A percentile compares a stretch with the other conserved stretches of the same genome.
Conservation (phyloP, 2,888 invertebrate species). For the Augochlorella aurata region DNA sequence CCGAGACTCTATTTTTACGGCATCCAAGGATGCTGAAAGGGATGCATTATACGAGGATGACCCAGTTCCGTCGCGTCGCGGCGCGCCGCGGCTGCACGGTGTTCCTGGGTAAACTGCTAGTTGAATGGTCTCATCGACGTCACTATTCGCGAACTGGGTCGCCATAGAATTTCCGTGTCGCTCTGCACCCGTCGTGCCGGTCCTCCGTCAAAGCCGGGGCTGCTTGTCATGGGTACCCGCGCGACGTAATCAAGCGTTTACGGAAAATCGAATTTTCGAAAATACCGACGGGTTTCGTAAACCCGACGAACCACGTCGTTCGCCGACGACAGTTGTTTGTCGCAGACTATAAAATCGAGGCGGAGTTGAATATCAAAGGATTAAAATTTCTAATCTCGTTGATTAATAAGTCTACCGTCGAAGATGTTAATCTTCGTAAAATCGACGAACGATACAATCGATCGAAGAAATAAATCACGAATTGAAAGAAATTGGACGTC, state of each 20-base stretch:
- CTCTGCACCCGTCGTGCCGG: constrained; percentile 37
- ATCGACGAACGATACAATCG: too few relatives aligned
- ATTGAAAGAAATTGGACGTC: too few relatives aligned
- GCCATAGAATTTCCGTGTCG: constrained; percentile 47
- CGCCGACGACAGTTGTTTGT: not conserved
- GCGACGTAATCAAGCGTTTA: constrained; percentile 4
- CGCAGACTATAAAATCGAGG: not conserved
- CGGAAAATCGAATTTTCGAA: constrained; percentile 34
- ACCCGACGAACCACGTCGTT: too few relatives aligned
- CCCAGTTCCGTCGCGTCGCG: constrained; percentile 40
- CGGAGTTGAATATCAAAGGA: too few relatives aligned
- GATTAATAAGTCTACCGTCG: too few relatives aligned
- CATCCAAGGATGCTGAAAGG: constrained; percentile 55
- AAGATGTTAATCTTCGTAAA: too few relatives aligned
- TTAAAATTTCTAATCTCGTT: too few relatives aligned
- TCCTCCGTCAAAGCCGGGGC: constrained; percentile 46
- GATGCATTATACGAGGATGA: constrained; percentile 59
- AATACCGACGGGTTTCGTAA: constrained; percentile 13
- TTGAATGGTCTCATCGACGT: constrained; percentile 67
- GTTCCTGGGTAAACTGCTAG: constrained; percentile 67
- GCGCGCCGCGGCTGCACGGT: constrained; percentile 50
- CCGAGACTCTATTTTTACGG: constrained; percentile 52
- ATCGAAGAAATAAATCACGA: too few relatives aligned
- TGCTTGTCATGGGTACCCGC: constrained; percentile 4
- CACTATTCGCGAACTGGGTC: constrained; percentile 58